phyloP scores from a whole-genome alignment of 2,797 vertebrate genomes.

The Chlorospingus flavigularis region DNA sequence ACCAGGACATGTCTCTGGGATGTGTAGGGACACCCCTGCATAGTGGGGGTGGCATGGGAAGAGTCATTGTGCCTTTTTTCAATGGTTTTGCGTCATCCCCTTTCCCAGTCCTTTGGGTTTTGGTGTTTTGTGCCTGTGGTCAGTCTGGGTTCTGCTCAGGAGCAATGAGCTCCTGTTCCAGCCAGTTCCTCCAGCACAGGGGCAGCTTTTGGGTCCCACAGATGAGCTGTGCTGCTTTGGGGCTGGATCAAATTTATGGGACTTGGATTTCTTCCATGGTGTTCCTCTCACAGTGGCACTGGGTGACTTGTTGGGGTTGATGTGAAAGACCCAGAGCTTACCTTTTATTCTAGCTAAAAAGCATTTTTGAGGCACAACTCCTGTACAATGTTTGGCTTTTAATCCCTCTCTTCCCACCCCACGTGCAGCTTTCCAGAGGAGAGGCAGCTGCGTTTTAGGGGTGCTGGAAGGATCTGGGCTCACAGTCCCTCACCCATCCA shows the following conservation, averaged over 20 bases:
- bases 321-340: not conserved
- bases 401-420: not conserved
- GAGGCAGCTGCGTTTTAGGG: not conserved
- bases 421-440: not conserved
- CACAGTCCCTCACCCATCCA: not conserved
- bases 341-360: not conserved
- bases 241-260: not conserved
- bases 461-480: not conserved
- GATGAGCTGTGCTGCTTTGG: not conserved
- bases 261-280: not conserved
- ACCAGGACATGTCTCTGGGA: not conserved
- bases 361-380: not conserved
- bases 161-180: not conserved
- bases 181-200: not conserved
- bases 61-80: accelerated
- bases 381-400: not conserved
- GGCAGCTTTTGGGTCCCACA: not conserved
- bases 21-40: accelerated
- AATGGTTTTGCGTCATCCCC: not conserved
- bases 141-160: not conserved
- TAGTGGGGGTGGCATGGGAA: accelerated
- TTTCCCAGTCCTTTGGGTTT: not conserved
- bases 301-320: not conserved
- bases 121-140: not conserved
- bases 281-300: not conserved